Evolutionary conservation across 2,888 invertebrate species (phyloP).

Genomic region (Drosophila merina): DNA sequence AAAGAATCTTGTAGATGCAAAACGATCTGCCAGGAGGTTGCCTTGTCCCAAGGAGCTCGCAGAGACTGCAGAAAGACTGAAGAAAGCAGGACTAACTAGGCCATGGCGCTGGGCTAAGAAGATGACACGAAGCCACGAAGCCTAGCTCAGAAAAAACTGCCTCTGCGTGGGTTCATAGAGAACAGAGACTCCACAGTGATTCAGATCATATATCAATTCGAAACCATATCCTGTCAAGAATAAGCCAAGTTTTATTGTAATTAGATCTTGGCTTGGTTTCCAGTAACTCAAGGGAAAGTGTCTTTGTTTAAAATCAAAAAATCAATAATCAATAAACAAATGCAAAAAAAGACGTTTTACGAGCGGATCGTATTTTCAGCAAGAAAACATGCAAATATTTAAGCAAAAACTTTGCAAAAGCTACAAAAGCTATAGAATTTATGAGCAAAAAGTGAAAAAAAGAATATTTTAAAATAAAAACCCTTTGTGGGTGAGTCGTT

Average conservation of each 20-base stretch:
- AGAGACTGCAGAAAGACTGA: not conserved
- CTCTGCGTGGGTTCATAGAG: constrained; percentile 30
- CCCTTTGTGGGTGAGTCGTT: constrained; percentile 35
- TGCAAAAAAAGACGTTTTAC: constrained; percentile 2
- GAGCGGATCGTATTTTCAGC: constrained; percentile 8
- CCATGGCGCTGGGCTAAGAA: constrained; percentile 14
- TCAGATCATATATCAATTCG: too few relatives aligned
- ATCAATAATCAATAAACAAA: constrained; percentile 3
- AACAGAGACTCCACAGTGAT: not conserved
- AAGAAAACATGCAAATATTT: not conserved
- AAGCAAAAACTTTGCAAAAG: not conserved
- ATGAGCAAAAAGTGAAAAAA: constrained; percentile 20
- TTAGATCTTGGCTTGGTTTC: constrained; percentile 6
- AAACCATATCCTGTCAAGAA: constrained; percentile 5
- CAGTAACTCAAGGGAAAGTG: not conserved
- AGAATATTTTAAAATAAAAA: constrained; percentile 28
- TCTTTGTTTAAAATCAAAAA: not conserved
- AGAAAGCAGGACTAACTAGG: not conserved
- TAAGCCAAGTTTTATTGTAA: not conserved
- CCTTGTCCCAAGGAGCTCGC: not conserved
- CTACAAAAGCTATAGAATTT: not conserved
- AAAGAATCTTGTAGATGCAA: not conserved
- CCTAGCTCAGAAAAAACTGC: constrained; percentile 35
- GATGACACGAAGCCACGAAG: constrained; percentile 18
- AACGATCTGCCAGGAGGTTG: not conserved